Conservation (phyloP, 2,888 invertebrate species). For the Perizoma affinitatum region DNA sequence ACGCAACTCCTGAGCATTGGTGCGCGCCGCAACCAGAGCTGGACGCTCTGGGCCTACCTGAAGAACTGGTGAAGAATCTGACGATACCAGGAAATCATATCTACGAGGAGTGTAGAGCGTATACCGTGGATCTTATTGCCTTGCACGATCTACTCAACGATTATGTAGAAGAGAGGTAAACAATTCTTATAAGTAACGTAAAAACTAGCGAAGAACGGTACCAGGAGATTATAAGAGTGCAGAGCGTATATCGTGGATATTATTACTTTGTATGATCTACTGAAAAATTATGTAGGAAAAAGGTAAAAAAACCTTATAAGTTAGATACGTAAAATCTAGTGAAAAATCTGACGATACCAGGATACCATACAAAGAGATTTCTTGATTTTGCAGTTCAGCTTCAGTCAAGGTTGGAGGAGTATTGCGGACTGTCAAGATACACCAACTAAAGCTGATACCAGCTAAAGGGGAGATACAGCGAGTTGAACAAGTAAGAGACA, state of each 20-base stretch:
- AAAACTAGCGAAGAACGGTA: background rate
- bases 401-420: conserved; percentile 53
- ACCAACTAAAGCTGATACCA: conserved; percentile 50
- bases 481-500: conserved; percentile 51
- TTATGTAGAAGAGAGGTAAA: conserved; percentile 63
- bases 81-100: conserved; percentile 77
- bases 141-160: conserved; percentile 56
- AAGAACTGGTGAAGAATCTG: conserved; percentile 76
- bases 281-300: conserved; percentile 59
- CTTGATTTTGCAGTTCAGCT: conserved; percentile 52
- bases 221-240: conserved; percentile 60
- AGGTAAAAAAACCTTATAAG: conserved; percentile 48
- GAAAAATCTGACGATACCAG: background rate
- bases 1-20: conserved; percentile 88
- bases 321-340: background rate
- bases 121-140: conserved; percentile 72
- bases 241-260: conserved; percentile 79
- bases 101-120: conserved; percentile 81
- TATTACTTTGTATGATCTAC: conserved; percentile 52
- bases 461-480: conserved; percentile 43
- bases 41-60: conserved; percentile 71
- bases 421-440: conserved; percentile 50
- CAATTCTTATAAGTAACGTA: background rate
- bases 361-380: no score
- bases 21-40: conserved; percentile 84